phyloP scores from a whole-genome alignment of 2,797 vertebrate species.

The Nannoperca obscura region DNA sequence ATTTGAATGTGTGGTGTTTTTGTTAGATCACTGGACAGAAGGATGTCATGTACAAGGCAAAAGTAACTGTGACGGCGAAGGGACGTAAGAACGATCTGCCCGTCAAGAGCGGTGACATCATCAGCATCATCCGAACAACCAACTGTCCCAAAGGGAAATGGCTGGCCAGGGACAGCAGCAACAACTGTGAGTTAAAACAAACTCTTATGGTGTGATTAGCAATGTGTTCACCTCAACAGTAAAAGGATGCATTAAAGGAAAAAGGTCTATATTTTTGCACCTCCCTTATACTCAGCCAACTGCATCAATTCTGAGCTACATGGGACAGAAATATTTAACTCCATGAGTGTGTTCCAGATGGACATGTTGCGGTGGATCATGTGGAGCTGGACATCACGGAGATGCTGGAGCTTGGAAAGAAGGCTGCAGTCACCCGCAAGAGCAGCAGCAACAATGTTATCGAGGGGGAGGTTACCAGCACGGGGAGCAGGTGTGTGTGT shows the following conservation, averaged over 20 bases:
- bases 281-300: neutral
- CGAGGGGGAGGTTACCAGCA: constrained; percentile 44
- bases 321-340: neutral
- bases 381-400: constrained; percentile 81
- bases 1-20: constrained; percentile 4
- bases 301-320: neutral
- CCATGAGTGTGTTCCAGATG: constrained; percentile 74
- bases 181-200: constrained; percentile 85
- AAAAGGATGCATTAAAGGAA: neutral
- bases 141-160: constrained; percentile 81
- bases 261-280: neutral
- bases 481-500: constrained; percentile 69
- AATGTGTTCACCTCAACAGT: neutral
- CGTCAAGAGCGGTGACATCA: constrained; percentile 74
- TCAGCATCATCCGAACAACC: constrained; percentile 78
- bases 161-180: constrained; percentile 80
- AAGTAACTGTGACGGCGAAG: constrained; percentile 68
- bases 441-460: constrained; percentile 23
- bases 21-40: constrained; percentile 85
- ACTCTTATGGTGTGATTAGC: no score
- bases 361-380: constrained; percentile 74
- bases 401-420: constrained; percentile 81
- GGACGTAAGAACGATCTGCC: constrained; percentile 75
- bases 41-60: constrained; percentile 76
- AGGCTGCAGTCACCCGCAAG: constrained; percentile 38